Evolutionary conservation across 2,797 vertebrate species (phyloP), one percentile per base, ranked within the genome.

Genomic region (Epinephelus malabaricus): DNA sequence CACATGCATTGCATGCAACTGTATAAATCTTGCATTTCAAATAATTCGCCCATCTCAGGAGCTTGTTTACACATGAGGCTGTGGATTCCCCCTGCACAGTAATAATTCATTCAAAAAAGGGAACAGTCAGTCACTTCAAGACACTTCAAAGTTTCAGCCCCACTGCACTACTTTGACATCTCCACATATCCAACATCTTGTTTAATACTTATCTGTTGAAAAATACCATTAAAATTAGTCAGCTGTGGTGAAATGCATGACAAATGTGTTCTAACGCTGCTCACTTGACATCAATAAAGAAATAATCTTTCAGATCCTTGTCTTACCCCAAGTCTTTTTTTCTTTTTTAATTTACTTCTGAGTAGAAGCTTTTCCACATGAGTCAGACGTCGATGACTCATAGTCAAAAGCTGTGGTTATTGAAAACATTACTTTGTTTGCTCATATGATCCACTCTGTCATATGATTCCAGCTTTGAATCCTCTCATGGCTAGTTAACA

Each of bases 371-470:
- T 84, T 88, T 85, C 74, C 69, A 87, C 47, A 82, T 86, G 81
- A 91, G 82, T 93, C 88, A 92, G 72, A 85, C 4, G 38, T 47
- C 1, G 30, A 69, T 93, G 91, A 94, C 66, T 92, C 90, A 88
- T 15, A 68, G 71, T 88, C 73, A 79, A 82, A 73, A 64, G 65
- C 25, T 66, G 27, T 23, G 53, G 40, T 49, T 75, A 64, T 13
- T 66, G 23, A 87, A 87, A 86, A 81, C 68, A 79, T 77, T 18
- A 23, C 18, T 84, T 83, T 83, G 65, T 82, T 45, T 79, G 43
- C 77, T 92, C 91, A 85, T 78, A 69, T 89, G 89, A 89, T 78
- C 76, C 40, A 3, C 61, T 59, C 25, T 0, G 27, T 90, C 90
- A 89, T 79, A 81, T 91, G 90, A 92, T 82, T 73, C 72, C 50